A percentile compares a stretch with the other conserved stretches of the same genome.
phyloP scores from a whole-genome alignment of 2,797 vertebrate species.

The Mus minutoides region DNA sequence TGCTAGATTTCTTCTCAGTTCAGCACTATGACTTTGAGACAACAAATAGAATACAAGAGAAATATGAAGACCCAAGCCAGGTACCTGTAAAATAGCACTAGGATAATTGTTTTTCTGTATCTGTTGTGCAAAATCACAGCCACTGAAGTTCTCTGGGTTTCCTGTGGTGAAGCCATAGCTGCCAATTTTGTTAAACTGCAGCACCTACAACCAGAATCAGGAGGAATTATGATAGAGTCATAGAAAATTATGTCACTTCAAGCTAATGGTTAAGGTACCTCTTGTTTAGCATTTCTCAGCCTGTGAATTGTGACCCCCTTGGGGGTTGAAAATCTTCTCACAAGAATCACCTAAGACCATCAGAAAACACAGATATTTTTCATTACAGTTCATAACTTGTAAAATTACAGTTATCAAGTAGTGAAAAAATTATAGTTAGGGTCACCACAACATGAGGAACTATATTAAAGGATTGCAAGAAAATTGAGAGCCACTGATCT shows the following conservation, averaged over 20 bases:
- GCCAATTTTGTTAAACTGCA: slow-evolving; percentile 82
- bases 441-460: not conserved
- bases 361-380: not conserved
- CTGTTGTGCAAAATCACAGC: slow-evolving; percentile 78
- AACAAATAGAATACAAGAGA: not conserved
- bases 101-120: slow-evolving; percentile 70
- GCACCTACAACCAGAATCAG: slow-evolving; percentile 79
- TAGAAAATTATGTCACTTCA: not conserved
- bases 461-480: not conserved
- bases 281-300: not conserved
- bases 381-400: not conserved
- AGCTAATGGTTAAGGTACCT: not conserved
- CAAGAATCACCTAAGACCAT: not conserved
- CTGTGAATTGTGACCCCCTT: not conserved
- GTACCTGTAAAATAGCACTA: slow-evolving; percentile 85
- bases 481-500: not conserved
- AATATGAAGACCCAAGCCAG: not conserved
- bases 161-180: not conserved
- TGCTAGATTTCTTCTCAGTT: not conserved
- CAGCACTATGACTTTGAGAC: not conserved
- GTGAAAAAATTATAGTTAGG: not conserved
- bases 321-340: not conserved
- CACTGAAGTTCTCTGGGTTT: slow-evolving; percentile 62
- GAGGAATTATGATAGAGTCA: not conserved
- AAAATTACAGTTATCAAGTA: not conserved